Percentiles rank a stretch among this genome's conserved stretches.
phyloP scores from a whole-genome alignment of 2,113 vertebrate species.

The Chloroceryle aenea region DNA sequence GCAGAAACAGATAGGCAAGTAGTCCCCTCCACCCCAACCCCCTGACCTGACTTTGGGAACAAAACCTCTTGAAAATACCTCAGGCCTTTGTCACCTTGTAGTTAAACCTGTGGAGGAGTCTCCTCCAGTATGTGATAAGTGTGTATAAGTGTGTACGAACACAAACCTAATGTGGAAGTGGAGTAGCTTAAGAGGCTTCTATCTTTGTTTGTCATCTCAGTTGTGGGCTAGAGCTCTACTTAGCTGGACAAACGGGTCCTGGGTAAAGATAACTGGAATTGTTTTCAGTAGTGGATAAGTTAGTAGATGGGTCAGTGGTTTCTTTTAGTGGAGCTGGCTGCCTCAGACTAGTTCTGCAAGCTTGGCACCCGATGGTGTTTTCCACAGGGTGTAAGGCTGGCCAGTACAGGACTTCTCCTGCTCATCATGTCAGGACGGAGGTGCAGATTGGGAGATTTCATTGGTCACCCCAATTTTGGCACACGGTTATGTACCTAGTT shows the following conservation, averaged over 20 bases:
- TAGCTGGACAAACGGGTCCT: neutral
- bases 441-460: neutral
- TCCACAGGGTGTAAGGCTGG: neutral
- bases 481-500: neutral
- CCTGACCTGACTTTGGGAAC: neutral
- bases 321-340: conserved; percentile 9
- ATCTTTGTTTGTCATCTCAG: neutral
- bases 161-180: neutral
- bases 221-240: neutral
- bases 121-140: neutral
- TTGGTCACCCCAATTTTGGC: neutral
- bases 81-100: neutral
- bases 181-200: neutral
- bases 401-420: neutral
- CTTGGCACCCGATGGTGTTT: neutral
- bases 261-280: neutral
- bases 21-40: neutral
- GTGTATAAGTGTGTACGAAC: neutral
- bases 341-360: neutral
- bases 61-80: neutral
- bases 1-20: neutral
- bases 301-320: conserved; percentile 8
- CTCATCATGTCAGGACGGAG: neutral
- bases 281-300: neutral
- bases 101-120: neutral